Evolutionary conservation across 2,797 vertebrate species (phyloP).

Genomic region (Crenichthys baileyi): DNA sequence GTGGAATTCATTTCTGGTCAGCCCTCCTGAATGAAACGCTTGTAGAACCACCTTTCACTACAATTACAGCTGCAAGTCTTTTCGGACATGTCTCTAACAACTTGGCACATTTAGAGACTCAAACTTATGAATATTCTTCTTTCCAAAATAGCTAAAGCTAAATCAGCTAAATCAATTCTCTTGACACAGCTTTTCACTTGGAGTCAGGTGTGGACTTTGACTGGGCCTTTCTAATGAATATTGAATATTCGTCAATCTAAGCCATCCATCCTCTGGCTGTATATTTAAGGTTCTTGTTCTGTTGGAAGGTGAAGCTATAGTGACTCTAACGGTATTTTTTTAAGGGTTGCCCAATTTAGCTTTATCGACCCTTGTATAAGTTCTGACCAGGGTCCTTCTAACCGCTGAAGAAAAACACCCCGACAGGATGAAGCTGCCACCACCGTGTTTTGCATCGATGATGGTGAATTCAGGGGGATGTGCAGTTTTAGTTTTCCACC

Average conservation of each 20-base stretch:
- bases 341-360: too few relatives aligned
- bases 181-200: background rate
- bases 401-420: too few relatives aligned
- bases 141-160: background rate
- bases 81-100: background rate
- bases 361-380: background rate
- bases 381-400: background rate
- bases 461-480: too few relatives aligned
- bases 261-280: too few relatives aligned
- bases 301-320: too few relatives aligned
- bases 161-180: background rate
- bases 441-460: too few relatives aligned
- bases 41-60: background rate
- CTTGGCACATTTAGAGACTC: background rate
- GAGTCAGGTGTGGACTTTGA: background rate
- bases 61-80: background rate
- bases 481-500: too few relatives aligned
- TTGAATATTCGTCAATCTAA: background rate
- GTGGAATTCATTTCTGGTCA: background rate
- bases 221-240: background rate
- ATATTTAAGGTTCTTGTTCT: too few relatives aligned
- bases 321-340: too few relatives aligned
- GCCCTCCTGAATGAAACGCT: background rate
- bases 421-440: too few relatives aligned
- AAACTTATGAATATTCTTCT: too few relatives aligned